phyloP scores from a whole-genome alignment of 2,797 vertebrate species.

The Heteromormyrus szaboi region DNA sequence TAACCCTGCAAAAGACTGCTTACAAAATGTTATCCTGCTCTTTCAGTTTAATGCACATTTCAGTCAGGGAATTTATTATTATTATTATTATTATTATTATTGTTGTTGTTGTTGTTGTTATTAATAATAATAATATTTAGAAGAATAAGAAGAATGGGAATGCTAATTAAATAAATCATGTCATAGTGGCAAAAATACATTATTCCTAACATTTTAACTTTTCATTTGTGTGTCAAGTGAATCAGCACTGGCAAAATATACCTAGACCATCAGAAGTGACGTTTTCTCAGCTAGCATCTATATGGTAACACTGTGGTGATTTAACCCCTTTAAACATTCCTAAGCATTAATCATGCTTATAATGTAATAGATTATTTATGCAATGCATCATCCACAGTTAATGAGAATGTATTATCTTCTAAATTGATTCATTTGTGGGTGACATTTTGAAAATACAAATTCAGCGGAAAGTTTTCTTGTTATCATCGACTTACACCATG shows the following conservation, averaged over 20 bases:
- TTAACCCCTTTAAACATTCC: neutral
- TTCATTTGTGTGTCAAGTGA: neutral
- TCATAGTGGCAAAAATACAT: neutral
- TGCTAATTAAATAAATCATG: neutral
- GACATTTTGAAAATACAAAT: neutral
- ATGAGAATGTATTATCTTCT: neutral
- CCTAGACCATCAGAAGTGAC: neutral
- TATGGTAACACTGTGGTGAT: neutral
- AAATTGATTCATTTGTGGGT: neutral
- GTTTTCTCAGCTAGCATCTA: neutral
- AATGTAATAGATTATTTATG: neutral
- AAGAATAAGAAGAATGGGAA: neutral
- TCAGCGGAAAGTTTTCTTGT: neutral
- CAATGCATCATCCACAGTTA: neutral
- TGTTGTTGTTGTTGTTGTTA: neutral
- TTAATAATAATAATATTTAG: neutral
- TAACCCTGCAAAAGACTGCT: neutral
- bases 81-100: neutral
- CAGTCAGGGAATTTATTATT: neutral
- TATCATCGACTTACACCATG: neutral
- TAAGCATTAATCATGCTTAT: neutral
- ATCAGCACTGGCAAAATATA: neutral
- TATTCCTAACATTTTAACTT: neutral
- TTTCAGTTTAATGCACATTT: neutral
- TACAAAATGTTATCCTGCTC: neutral